phyloP scores from a whole-genome alignment of 1,140 invertebrate species.

The Rhopalosiphum maidis region DNA sequence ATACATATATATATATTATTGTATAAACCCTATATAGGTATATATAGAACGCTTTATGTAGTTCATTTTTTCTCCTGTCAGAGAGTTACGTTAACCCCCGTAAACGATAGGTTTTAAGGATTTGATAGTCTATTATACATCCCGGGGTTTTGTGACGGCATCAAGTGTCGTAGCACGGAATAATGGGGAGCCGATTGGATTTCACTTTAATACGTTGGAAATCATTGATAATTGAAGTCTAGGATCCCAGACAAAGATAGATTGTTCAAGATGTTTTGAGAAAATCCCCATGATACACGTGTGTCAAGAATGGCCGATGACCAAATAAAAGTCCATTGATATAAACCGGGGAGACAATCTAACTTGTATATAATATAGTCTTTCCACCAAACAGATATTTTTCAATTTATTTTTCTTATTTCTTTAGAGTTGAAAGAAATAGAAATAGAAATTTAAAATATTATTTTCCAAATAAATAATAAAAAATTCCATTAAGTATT shows the following conservation, averaged over 20 bases:
- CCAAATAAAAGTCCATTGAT: slow-evolving; percentile 43
- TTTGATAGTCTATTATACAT: slow-evolving; percentile 36
- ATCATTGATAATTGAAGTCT: slow-evolving; percentile 52
- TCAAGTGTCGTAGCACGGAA: slow-evolving; percentile 11
- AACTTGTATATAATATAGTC: slow-evolving; percentile 10
- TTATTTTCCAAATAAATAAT: neutral
- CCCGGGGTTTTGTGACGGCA: neutral
- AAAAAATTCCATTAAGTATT: neutral
- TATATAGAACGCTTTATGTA: neutral
- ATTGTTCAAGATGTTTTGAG: slow-evolving; percentile 33
- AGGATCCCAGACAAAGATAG: slow-evolving; percentile 41
- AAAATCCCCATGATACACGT: neutral
- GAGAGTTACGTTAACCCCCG: slow-evolving; percentile 29
- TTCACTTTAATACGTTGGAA: slow-evolving; percentile 44
- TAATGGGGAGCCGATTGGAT: slow-evolving; percentile 26
- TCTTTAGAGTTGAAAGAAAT: neutral
- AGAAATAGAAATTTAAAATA: neutral
- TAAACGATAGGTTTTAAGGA: slow-evolving; percentile 19
- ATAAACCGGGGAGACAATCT: neutral
- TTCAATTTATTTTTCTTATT: slow-evolving; percentile 53
- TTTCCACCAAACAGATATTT: slow-evolving; percentile 15
- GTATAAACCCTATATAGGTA: neutral
- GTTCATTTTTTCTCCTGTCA: neutral
- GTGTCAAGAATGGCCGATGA: slow-evolving; percentile 48
- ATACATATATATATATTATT: neutral